Conservation (phyloP, 92 coral and sea anemone genomes). For the Siderastrea radians region DNA sequence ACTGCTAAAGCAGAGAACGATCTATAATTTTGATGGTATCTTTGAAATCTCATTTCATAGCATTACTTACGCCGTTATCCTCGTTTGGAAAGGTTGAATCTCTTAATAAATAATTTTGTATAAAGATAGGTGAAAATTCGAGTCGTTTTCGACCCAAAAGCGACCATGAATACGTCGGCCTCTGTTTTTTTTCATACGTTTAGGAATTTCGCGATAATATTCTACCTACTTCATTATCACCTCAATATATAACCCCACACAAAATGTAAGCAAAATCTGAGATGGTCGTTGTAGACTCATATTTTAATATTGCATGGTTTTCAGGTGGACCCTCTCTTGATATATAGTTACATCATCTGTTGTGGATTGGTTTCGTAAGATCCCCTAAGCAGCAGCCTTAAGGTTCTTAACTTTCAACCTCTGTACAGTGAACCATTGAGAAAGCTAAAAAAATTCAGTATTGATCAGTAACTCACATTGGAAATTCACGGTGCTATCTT, state of each 20-base stretch:
- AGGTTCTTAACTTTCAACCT: no score
- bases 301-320: constrained; percentile 20
- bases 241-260: background rate
- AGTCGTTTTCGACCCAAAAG: background rate
- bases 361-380: no score
- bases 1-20: background rate
- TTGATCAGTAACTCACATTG: no score
- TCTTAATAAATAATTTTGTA: background rate
- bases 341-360: no score
- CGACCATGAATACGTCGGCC: background rate
- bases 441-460: no score
- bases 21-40: background rate
- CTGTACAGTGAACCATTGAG: no score
- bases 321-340: constrained; percentile 9
- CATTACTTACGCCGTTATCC: background rate
- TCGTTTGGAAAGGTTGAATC: background rate
- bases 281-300: constrained; percentile 5
- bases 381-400: no score
- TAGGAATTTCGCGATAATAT: constrained; percentile 14
- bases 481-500: no score
- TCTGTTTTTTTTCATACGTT: background rate
- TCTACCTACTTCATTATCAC: constrained; percentile 12
- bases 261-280: constrained; percentile 11
- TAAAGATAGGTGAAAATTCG: constrained; percentile 10
- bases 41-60: background rate